phyloP scores from a whole-genome alignment of 2,113 vertebrate species.

The Triplophysa rosa region DNA sequence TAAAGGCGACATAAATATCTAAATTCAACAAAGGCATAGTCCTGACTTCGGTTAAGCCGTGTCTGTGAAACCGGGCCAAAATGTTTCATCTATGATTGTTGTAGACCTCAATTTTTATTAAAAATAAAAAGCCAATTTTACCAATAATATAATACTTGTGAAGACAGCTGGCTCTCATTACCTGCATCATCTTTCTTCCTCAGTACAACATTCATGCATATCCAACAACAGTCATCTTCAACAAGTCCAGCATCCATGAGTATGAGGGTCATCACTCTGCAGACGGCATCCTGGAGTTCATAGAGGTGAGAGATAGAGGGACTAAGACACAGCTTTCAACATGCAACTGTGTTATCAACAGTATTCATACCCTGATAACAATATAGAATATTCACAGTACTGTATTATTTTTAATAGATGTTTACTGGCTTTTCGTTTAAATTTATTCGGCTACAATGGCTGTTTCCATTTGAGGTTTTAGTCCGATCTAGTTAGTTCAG shows the following conservation, averaged over 20 bases:
- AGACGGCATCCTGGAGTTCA: slow-evolving; percentile 92
- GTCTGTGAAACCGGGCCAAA: not conserved
- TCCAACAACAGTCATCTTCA: slow-evolving; percentile 94
- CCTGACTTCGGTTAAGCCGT: too few species aligned
- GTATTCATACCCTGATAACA: not conserved
- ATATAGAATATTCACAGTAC: too few species aligned
- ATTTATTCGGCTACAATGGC: too few species aligned
- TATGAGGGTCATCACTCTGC: slow-evolving; percentile 96
- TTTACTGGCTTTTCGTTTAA: too few species aligned
- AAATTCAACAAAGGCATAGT: too few species aligned
- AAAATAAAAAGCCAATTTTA: not conserved
- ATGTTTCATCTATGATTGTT: not conserved
- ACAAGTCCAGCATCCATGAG: slow-evolving; percentile 88
- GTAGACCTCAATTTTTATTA: not conserved
- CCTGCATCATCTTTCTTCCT: slow-evolving; percentile 38
- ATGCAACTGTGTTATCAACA: too few species aligned
- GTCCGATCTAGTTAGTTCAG: too few species aligned
- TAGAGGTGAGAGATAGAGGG: slow-evolving; percentile 79
- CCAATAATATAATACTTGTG: not conserved
- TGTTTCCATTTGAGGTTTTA: too few species aligned
- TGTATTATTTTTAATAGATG: too few species aligned
- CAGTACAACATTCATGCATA: slow-evolving; percentile 97
- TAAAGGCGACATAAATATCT: too few species aligned
- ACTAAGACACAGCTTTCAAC: not conserved
- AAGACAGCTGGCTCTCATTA: not conserved